A percentile compares a stretch with the other conserved stretches of the same genome.
These are phyloP conservation scores for Dasyprocta punctata DNA, from an alignment of 2,113 vertebrate species.

Conservation along the genomic window DNA sequence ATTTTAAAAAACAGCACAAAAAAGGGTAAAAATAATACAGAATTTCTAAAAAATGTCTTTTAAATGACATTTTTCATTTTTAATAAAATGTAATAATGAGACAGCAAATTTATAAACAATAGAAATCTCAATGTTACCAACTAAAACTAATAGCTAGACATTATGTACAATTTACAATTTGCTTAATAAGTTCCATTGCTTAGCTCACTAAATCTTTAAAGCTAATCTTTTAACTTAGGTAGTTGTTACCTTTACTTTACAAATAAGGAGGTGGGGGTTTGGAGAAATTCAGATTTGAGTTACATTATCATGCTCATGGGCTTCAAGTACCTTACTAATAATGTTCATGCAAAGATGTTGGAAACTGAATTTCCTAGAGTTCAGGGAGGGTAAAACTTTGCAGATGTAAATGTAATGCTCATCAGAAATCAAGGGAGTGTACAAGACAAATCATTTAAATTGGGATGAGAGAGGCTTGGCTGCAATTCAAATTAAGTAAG, in stretches of 20 bases:
- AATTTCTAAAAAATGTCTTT: no score
- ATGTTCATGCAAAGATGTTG: not conserved
- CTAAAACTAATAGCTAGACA: not conserved
- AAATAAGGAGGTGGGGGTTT: not conserved
- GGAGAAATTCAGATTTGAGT: not conserved
- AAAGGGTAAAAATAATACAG: no score
- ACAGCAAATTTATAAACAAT: slow-evolving; percentile 20
- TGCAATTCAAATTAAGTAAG: not conserved
- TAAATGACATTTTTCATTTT: not conserved
- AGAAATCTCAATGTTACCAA: not conserved
- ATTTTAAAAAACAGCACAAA: no score
- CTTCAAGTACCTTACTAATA: not conserved
- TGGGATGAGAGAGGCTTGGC: accelerated
- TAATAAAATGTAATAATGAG: not conserved
- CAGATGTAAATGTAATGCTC: not conserved
- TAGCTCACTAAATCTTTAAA: not conserved
- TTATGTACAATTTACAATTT: not conserved
- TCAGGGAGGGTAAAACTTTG: not conserved
- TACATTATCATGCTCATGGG: not conserved
- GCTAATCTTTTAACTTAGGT: not conserved
- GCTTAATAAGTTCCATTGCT: not conserved
- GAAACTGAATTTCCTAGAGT: not conserved
- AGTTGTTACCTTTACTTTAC: not conserved
- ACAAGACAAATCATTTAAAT: not conserved
- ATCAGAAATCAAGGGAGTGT: not conserved